These are phyloP conservation scores for Malurus elegans DNA, from an alignment of 2,113 vertebrate species.

Conservation along the genomic window DNA sequence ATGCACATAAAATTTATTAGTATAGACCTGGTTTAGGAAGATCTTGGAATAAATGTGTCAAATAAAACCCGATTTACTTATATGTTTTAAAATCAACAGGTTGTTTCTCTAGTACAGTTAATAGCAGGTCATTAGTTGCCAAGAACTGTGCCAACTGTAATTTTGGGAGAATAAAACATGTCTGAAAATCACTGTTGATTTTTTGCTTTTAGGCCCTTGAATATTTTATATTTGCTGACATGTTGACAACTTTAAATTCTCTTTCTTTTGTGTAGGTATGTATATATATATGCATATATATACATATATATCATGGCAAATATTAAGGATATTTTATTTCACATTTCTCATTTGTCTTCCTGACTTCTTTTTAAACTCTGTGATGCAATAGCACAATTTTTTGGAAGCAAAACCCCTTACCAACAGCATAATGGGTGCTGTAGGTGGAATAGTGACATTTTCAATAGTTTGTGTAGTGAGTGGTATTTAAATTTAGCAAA, in stretches of 20 bases:
- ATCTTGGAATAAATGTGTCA: background rate
- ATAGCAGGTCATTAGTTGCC: background rate
- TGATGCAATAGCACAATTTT: background rate
- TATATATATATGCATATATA: too few relatives aligned
- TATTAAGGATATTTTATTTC: background rate
- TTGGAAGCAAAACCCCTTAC: background rate
- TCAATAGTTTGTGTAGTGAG: background rate
- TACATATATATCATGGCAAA: background rate
- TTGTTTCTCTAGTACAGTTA: background rate
- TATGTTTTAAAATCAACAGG: background rate
- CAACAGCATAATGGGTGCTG: background rate
- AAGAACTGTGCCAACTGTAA: background rate
- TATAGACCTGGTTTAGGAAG: background rate
- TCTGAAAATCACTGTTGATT: background rate
- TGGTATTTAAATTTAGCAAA: background rate
- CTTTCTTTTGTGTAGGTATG: background rate
- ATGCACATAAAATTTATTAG: fast-evolving
- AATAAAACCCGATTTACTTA: background rate
- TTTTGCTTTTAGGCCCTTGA: background rate
- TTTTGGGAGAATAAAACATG: background rate
- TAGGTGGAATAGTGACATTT: background rate
- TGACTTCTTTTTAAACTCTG: background rate
- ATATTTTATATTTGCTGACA: background rate
- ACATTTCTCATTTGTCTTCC: background rate
- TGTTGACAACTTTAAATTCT: background rate